A percentile compares a stretch with the other conserved stretches of the same genome.
Evolutionary conservation across 2,113 vertebrate species (phyloP).

Genomic region (Meles meles): DNA sequence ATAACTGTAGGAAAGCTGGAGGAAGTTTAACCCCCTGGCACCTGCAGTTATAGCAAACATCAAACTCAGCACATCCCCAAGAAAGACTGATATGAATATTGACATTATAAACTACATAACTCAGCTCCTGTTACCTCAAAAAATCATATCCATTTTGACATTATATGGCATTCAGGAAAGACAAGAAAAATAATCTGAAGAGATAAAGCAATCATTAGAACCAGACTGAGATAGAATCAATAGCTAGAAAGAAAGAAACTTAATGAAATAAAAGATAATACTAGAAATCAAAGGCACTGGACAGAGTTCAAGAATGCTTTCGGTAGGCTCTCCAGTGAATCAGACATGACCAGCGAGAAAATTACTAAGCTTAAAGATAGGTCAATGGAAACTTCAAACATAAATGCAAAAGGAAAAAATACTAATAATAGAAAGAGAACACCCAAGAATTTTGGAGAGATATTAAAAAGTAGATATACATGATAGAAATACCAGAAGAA

Average conservation of each 20-base stretch:
- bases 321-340: neutral
- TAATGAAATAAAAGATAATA: neutral
- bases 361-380: neutral
- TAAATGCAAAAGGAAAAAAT: neutral
- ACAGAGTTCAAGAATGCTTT: neutral
- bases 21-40: neutral
- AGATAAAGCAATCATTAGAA: neutral
- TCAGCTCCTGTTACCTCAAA: neutral
- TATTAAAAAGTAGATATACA: neutral
- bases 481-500: neutral
- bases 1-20: neutral
- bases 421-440: neutral
- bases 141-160: neutral
- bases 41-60: rapidly evolving
- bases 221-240: neutral
- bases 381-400: neutral
- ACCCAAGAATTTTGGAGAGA: neutral
- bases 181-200: neutral
- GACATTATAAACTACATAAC: too few relatives aligned
- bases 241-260: neutral
- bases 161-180: neutral
- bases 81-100: neutral
- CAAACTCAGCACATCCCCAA: neutral
- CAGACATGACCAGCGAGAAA: neutral
- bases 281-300: neutral